These are phyloP conservation scores for Acanthopleura granulata DNA, from an alignment of 2,888 invertebrate genomes.

Conservation along the genomic window DNA sequence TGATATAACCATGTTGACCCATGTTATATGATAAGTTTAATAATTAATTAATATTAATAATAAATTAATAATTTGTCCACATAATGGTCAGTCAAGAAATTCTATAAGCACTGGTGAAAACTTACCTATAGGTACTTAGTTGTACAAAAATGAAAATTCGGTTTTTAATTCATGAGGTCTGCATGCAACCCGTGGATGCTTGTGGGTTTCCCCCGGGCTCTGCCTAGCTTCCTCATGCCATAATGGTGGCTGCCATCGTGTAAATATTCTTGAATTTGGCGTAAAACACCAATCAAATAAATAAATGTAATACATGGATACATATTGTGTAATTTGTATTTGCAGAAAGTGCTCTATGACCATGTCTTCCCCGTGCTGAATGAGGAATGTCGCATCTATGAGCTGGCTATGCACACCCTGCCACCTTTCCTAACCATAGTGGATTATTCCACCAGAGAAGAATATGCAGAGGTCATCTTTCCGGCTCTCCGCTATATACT, in stretches of 20 bases:
- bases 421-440: constrained; percentile 57
- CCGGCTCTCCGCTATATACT: constrained; percentile 75
- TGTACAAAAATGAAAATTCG: too few species aligned
- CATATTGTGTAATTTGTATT: constrained; percentile 21
- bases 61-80: too few species aligned
- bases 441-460: constrained; percentile 52
- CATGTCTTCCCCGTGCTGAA: constrained; percentile 92
- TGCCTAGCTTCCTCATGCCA: too few species aligned
- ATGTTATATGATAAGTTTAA: neutral
- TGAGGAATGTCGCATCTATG: constrained; percentile 86
- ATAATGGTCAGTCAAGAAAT: too few species aligned
- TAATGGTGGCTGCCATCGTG: too few species aligned
- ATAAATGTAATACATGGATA: constrained; percentile 17
- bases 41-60: neutral
- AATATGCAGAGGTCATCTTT: constrained; percentile 76
- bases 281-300: too few species aligned
- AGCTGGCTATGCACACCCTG: constrained; percentile 82
- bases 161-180: too few species aligned
- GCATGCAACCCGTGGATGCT: too few species aligned
- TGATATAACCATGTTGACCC: neutral
- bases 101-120: too few species aligned
- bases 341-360: constrained; percentile 94
- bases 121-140: too few species aligned
- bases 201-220: too few species aligned
- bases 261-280: too few species aligned